These are phyloP conservation scores for Heliothis peltigera DNA, from an alignment of 2,888 invertebrate genomes.

Conservation along the genomic window DNA sequence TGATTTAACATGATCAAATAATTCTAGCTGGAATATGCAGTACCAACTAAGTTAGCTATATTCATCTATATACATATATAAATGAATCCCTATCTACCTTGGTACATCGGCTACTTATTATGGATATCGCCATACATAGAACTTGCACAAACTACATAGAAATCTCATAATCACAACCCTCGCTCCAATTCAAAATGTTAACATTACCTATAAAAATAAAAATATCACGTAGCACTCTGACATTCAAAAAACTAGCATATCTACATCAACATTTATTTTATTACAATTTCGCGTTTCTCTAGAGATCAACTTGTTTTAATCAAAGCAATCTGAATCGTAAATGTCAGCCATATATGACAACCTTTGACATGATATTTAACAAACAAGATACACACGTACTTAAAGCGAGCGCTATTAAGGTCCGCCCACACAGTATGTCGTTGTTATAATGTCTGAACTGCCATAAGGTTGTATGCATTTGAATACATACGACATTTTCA, in stretches of 20 bases:
- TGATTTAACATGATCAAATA: constrained; percentile 1
- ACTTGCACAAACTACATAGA: too few relatives aligned
- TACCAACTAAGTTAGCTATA: too few relatives aligned
- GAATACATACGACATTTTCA: too few relatives aligned
- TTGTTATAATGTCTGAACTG: background rate
- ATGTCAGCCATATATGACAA: constrained; percentile 13
- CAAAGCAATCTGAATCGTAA: constrained; percentile 26
- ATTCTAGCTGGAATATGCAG: background rate
- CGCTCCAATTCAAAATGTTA: too few relatives aligned
- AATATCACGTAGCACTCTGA: background rate
- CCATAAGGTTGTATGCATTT: too few relatives aligned
- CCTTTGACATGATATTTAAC: constrained; percentile 11
- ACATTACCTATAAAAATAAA: background rate
- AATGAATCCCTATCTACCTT: too few relatives aligned
- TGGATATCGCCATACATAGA: too few relatives aligned
- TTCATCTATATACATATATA: too few relatives aligned
- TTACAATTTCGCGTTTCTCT: background rate
- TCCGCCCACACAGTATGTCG: background rate
- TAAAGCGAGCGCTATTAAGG: background rate
- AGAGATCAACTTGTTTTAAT: background rate
- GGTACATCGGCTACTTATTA: too few relatives aligned
- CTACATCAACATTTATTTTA: background rate
- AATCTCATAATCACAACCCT: too few relatives aligned
- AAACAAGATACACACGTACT: background rate
- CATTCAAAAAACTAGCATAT: background rate